Conservation (phyloP, 2,888 invertebrate species). For the Pimpla rufipes region DNA sequence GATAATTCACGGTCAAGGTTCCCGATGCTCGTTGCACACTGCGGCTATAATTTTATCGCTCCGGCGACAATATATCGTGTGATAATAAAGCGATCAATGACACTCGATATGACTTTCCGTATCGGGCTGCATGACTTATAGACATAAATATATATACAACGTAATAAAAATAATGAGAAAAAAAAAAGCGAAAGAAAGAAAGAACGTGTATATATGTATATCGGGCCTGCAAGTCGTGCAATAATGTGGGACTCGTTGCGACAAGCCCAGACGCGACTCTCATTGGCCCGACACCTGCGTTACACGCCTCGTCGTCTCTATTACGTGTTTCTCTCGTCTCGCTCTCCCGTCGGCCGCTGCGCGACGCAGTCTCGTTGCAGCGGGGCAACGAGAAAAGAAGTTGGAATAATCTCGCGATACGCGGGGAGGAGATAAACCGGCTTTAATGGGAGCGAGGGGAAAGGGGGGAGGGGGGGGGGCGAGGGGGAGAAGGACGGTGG, state of each 20-base stretch:
- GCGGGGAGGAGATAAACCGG: constrained; percentile 61
- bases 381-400: constrained; percentile 13
- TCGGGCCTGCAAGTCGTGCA: not conserved
- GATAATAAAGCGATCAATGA: constrained; percentile 68
- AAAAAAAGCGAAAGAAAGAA: too few relatives aligned
- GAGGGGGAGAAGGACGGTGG: not conserved
- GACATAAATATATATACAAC: not conserved
- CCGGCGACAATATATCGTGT: constrained; percentile 6
- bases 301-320: constrained; percentile 6
- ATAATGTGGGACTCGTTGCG: not conserved
- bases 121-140: constrained; percentile 27
- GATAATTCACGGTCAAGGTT: constrained; percentile 61
- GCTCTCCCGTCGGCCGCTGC: constrained; percentile 2
- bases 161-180: not conserved
- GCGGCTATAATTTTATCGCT: constrained; percentile 37
- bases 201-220: not conserved
- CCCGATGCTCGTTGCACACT: constrained; percentile 10
- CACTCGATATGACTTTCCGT: constrained; percentile 54
- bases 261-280: not conserved
- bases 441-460: constrained; percentile 41
- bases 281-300: constrained; percentile 12
- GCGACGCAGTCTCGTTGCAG: not conserved
- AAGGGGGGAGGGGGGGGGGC: constrained; percentile 6
- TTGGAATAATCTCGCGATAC: constrained; percentile 62
- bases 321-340: constrained; percentile 11